A percentile compares a stretch with the other conserved stretches of the same genome.
Evolutionary conservation across 2,113 vertebrate species (phyloP).

Genomic region (Cyphomyrus discorhynchus): DNA sequence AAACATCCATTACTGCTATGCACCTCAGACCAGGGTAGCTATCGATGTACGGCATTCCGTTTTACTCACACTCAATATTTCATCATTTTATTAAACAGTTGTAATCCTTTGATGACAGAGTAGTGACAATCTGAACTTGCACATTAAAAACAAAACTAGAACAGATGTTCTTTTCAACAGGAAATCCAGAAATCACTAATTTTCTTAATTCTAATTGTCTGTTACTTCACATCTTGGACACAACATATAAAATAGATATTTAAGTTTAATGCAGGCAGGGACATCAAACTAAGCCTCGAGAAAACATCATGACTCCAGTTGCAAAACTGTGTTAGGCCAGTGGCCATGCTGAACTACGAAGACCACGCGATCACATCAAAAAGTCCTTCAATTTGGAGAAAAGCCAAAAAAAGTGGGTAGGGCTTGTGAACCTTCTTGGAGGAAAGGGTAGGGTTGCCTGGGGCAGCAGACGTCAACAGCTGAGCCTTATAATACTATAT

Average conservation of each 20-base stretch:
- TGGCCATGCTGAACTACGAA: background rate
- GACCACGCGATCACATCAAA: background rate
- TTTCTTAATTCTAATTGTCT: constrained; percentile 18
- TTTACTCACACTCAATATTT: background rate
- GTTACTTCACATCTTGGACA: constrained; percentile 4
- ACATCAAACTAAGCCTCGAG: background rate
- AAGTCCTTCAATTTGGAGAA: background rate
- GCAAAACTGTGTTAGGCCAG: background rate
- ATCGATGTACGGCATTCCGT: background rate
- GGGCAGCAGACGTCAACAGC: background rate
- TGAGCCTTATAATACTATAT: background rate
- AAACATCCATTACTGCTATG: background rate
- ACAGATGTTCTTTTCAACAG: background rate
- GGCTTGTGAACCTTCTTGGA: background rate
- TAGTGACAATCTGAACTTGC: background rate
- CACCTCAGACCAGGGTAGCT: background rate
- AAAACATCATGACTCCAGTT: background rate
- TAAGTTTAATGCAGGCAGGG: background rate
- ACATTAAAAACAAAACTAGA: background rate
- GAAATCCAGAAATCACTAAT: background rate
- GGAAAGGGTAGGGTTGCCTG: background rate
- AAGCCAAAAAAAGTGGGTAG: background rate
- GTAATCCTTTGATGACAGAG: background rate
- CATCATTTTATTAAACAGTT: background rate
- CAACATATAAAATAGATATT: background rate